These are phyloP conservation scores for Ectropis grisescens DNA, from an alignment of 1,140 invertebrate species.

Conservation along the genomic window DNA sequence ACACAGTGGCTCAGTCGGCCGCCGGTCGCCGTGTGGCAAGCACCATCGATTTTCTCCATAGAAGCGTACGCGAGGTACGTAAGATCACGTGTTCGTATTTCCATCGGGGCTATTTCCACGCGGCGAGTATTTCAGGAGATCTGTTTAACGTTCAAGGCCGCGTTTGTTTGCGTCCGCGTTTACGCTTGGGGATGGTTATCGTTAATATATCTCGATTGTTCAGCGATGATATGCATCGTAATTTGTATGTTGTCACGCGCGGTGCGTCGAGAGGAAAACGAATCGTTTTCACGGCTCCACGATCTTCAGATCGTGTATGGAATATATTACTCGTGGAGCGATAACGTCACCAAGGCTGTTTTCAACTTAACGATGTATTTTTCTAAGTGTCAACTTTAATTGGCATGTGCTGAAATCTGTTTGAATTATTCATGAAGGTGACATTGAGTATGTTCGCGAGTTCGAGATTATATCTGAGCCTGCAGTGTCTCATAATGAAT, in stretches of 20 bases:
- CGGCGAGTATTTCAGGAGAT: conserved; percentile 56
- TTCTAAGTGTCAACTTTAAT: neutral
- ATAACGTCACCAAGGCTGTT: conserved; percentile 25
- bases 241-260: conserved; percentile 23
- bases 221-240: conserved; percentile 14
- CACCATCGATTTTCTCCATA: conserved; percentile 60
- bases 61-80: conserved; percentile 55
- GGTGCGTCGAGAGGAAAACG: conserved; percentile 26
- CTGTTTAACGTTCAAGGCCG: conserved; percentile 64
- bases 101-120: conserved; percentile 59
- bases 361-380: conserved; percentile 2
- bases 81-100: conserved; percentile 61
- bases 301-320: conserved; percentile 28
- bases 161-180: conserved; percentile 47
- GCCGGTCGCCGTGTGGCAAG: conserved; percentile 54
- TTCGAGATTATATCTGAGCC: no score
- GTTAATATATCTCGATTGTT: conserved; percentile 33
- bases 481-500: no score
- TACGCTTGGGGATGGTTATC: conserved; percentile 29
- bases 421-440: no score
- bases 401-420: no score
- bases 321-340: conserved; percentile 44
- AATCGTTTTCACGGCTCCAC: conserved; percentile 43
- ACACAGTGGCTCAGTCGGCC: conserved; percentile 63
- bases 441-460: no score